These are phyloP conservation scores for Magallana gigas DNA, from an alignment of 1,140 invertebrate species.

Conservation along the genomic window DNA sequence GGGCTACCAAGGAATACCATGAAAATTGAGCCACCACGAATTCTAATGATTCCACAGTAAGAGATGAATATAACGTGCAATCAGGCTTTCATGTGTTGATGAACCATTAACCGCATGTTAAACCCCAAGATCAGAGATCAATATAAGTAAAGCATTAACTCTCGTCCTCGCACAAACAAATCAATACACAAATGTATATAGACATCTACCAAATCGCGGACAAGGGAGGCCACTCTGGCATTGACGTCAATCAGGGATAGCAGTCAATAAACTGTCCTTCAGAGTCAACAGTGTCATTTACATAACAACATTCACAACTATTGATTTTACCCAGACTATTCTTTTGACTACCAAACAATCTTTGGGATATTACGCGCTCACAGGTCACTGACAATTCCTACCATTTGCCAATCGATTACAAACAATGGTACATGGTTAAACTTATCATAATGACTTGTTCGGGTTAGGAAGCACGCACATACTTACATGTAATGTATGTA, in stretches of 20 bases:
- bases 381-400: neutral
- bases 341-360: neutral
- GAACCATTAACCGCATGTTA: neutral
- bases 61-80: neutral
- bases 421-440: neutral
- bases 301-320: conserved; percentile 3
- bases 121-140: neutral
- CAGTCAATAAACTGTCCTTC: neutral
- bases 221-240: neutral
- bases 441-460: neutral
- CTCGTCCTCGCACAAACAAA: neutral
- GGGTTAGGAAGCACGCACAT: neutral
- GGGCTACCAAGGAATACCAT: no score
- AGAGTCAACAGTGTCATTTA: conserved; percentile 13
- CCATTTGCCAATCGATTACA: neutral
- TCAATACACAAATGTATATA: conserved; percentile 7
- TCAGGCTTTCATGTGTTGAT: neutral
- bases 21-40: no score
- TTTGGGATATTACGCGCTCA: neutral
- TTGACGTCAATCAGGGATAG: neutral
- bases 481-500: neutral
- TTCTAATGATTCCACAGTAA: no score
- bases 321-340: conserved; percentile 2
- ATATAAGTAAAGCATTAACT: neutral
- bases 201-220: neutral